Evolutionary conservation across 2,888 invertebrate species (phyloP), one percentile per base, ranked within the genome.

Genomic region (Hoplodrina ambigua): DNA sequence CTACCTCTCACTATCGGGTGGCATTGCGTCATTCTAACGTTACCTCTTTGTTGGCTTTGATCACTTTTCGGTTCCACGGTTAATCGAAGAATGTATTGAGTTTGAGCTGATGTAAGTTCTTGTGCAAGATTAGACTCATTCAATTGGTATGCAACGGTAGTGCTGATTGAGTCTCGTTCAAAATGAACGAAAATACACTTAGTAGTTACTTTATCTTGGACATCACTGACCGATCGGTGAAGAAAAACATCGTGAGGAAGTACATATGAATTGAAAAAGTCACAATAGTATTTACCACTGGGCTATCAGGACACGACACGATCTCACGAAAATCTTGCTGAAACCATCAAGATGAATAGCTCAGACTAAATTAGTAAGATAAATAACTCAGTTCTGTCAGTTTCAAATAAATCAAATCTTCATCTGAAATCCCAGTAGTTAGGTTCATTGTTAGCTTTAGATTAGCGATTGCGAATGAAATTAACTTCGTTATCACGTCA

Each of bases 1-100:
- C 46, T 57, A 41, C 61, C 74, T 72, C 72, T 75, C 60, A 63
- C 76, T 30, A 70, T 66, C 70, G 70, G 78, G 68, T 71, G 67
- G 64, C 33, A 57, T 82, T 82, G 76, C 84, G 80, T 82, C 84
- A 82, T 74, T 46, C 57, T 80, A 80, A 81, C 81, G 77, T 64
- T 77, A 77, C 64, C 75, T 81, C 81, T 72, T 80, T 76, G 81
- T 78, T 76, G 55, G 10, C 15, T 55, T 63, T 62, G 66, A 75
- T 80, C 17, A 56, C 44, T 72, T 80, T 78, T 81, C 44, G 63
- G 66, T 71, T 64, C 63, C 54, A 54, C 63, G 78, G 49, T 50
- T 53, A 54, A 71, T 64, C 46, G 61, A 71, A 64, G 44, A 68
- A 46, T 79, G 11, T 74, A 41, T 37, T 54, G 25, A 54, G 25